phyloP scores from a whole-genome alignment of 2,113 vertebrate species.

The Nycticebus coucang region DNA sequence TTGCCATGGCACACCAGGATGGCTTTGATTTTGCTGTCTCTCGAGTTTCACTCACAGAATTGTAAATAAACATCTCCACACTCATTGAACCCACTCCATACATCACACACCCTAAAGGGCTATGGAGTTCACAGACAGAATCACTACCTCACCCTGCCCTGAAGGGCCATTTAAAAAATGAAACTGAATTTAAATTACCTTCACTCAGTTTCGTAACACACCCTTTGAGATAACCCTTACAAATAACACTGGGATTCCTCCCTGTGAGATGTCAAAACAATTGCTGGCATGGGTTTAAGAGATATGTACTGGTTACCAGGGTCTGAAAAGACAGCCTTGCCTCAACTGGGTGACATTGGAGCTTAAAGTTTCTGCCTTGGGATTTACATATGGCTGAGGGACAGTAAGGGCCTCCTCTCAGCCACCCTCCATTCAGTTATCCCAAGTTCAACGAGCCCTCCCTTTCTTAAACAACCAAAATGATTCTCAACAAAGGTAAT shows the following conservation, averaged over 20 bases:
- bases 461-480: slow-evolving; percentile 73
- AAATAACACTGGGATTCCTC: slow-evolving; percentile 24
- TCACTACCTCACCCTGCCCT: neutral
- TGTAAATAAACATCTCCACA: neutral
- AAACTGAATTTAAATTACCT: slow-evolving; percentile 53
- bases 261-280: neutral
- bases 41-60: neutral
- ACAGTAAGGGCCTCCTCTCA: neutral
- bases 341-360: neutral
- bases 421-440: neutral
- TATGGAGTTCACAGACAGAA: neutral
- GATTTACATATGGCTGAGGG: neutral
- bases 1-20: neutral
- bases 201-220: neutral
- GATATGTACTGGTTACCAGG: neutral
- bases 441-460: slow-evolving; percentile 12
- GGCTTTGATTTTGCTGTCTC: neutral
- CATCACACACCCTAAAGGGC: neutral
- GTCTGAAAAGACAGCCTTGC: neutral
- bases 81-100: neutral
- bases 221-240: slow-evolving; percentile 62
- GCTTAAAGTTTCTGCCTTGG: slow-evolving; percentile 16
- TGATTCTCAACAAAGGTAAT: slow-evolving; percentile 84
- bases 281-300: neutral
- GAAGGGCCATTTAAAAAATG: slow-evolving; percentile 44